Evolutionary conservation across 1,140 invertebrate genomes (phyloP).

Genomic region (Manduca sexta): DNA sequence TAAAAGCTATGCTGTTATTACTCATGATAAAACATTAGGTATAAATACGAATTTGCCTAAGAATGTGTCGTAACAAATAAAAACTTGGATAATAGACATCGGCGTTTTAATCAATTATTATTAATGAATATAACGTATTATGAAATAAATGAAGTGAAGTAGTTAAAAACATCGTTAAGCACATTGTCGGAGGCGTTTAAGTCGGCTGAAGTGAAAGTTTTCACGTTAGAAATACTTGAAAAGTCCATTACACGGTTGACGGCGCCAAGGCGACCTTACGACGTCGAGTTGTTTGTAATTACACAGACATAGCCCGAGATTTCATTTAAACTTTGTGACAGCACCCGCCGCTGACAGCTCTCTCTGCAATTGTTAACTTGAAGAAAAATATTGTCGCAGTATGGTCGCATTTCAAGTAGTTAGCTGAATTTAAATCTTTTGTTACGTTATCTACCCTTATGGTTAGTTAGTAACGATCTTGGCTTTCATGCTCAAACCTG

Average conservation of each 20-base stretch:
- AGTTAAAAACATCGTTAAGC: slow-evolving; percentile 69
- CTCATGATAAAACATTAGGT: too few relatives aligned
- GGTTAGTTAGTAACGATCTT: too few relatives aligned
- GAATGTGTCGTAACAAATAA: too few relatives aligned
- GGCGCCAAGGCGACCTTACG: slow-evolving; percentile 45
- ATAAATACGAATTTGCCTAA: too few relatives aligned
- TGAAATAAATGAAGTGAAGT: slow-evolving; percentile 46
- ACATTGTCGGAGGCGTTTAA: slow-evolving; percentile 62
- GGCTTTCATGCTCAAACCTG: too few relatives aligned
- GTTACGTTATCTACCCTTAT: background rate
- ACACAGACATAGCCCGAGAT: slow-evolving; percentile 61
- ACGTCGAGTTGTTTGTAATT: slow-evolving; percentile 61
- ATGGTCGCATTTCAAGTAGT: background rate
- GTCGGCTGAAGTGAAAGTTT: slow-evolving; percentile 61
- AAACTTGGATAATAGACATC: too few relatives aligned
- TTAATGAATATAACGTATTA: slow-evolving; percentile 58
- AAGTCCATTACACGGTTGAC: slow-evolving; percentile 69
- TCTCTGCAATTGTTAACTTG: slow-evolving; percentile 36
- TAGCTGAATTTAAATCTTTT: background rate
- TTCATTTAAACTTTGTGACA: slow-evolving; percentile 68
- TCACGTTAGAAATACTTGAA: slow-evolving; percentile 68
- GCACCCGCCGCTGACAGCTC: slow-evolving; percentile 40
- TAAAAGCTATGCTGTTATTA: too few relatives aligned
- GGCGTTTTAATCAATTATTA: too few relatives aligned
- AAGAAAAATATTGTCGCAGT: slow-evolving; percentile 28